Conservation (phyloP, 2,797 vertebrate species). For the Ctenochaetus hawaiiensis region DNA sequence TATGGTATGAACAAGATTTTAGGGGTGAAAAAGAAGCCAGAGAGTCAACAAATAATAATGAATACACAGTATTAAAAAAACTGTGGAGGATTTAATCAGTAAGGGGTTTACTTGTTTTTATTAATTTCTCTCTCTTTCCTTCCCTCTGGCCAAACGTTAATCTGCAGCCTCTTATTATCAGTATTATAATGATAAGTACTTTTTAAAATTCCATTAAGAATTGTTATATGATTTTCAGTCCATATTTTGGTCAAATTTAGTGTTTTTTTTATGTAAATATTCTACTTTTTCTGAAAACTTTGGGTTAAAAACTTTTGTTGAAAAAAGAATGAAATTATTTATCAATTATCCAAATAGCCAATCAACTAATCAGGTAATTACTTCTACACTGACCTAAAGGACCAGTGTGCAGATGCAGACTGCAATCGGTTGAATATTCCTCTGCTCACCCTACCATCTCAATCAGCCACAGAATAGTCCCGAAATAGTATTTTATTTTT, state of each 20-base stretch:
- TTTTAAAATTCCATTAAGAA: not conserved
- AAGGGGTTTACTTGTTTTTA: not conserved
- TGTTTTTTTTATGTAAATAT: no score
- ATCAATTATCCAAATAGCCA: no score
- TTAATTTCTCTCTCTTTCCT: not conserved
- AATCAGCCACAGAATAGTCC: no score
- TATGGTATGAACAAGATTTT: not conserved
- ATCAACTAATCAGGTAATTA: no score
- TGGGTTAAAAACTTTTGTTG: no score
- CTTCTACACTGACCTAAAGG: no score
- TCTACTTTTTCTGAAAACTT: no score
- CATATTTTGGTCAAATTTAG: not conserved
- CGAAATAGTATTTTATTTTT: no score
- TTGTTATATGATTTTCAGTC: not conserved
- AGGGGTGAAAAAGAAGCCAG: not conserved
- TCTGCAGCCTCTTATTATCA: not conserved
- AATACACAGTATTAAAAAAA: not conserved
- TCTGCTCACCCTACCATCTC: no score
- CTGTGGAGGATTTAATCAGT: not conserved
- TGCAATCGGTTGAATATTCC: no score
- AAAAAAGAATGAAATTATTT: no score
- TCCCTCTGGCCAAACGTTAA: not conserved
- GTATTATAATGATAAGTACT: not conserved
- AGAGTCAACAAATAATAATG: not conserved
- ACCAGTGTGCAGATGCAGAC: no score